These are phyloP conservation scores for Cyclophora albipunctata DNA, from an alignment of 2,888 invertebrate genomes.

Conservation along the genomic window DNA sequence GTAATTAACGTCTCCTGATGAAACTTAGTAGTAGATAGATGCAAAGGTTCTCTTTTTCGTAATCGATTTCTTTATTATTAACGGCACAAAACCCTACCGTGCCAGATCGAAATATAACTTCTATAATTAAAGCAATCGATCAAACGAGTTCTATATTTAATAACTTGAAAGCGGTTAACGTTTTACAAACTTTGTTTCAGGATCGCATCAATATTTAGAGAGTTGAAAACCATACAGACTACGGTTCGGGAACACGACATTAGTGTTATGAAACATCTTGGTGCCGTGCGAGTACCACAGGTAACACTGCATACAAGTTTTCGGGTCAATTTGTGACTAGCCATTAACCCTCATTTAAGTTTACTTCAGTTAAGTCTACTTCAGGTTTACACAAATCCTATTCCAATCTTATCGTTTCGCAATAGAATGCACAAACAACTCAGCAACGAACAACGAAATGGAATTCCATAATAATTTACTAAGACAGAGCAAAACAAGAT, in stretches of 20 bases:
- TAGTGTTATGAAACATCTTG: conserved; percentile 55
- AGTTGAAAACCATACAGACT: conserved; percentile 73
- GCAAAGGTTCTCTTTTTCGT: background rate
- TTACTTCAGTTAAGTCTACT: no score
- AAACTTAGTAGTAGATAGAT: background rate
- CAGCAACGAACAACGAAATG: no score
- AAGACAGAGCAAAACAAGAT: no score
- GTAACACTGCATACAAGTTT: conserved; percentile 24
- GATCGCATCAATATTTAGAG: conserved; percentile 70
- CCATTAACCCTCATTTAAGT: no score
- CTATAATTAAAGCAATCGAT: background rate
- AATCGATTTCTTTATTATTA: no score
- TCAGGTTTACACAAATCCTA: background rate
- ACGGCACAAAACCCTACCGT: no score
- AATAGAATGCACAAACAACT: no score
- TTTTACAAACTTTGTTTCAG: conserved; percentile 43
- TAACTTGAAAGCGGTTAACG: no score
- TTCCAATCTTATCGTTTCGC: background rate
- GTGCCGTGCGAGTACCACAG: conserved; percentile 43
- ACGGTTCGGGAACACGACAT: conserved; percentile 58
- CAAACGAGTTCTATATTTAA: background rate
- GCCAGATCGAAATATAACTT: no score
- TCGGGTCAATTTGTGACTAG: no score
- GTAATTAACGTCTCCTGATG: no score
- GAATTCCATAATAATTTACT: no score